Conservation (phyloP, 2,797 vertebrate species). For the Lithobates pipiens region DNA sequence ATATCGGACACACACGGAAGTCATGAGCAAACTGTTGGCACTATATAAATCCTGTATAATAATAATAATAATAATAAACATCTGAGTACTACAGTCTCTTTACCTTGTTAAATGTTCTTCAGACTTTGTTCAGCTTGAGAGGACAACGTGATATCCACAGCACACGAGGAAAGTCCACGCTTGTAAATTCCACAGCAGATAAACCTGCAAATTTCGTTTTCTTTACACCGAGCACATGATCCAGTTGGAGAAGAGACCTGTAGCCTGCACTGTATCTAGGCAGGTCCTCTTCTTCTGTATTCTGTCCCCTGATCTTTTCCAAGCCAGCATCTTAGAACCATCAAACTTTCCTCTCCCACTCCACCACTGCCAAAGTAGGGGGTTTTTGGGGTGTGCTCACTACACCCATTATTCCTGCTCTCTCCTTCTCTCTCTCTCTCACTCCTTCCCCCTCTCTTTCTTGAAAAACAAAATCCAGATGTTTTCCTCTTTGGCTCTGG, state of each 20-base stretch:
- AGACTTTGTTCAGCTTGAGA: too few relatives aligned
- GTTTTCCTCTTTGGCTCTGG: slow-evolving; percentile 50
- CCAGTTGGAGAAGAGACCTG: slow-evolving; percentile 13
- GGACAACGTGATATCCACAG: not conserved
- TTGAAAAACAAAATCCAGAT: slow-evolving; percentile 60
- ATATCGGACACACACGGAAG: too few relatives aligned
- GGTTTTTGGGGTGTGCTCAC: slow-evolving; percentile 46
- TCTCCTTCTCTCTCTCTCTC: not conserved
- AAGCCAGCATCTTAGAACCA: slow-evolving; percentile 46
- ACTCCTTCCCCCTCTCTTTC: slow-evolving; percentile 47
- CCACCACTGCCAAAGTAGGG: slow-evolving; percentile 37
- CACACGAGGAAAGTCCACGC: not conserved
- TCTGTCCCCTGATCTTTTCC: not conserved
- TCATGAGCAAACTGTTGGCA: too few relatives aligned
- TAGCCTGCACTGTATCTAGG: not conserved
- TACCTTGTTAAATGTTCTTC: too few relatives aligned
- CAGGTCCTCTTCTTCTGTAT: slow-evolving; percentile 25
- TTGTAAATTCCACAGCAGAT: slow-evolving; percentile 25
- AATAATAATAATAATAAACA: too few relatives aligned
- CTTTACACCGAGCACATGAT: slow-evolving; percentile 16
- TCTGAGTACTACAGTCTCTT: too few relatives aligned
- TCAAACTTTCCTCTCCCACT: slow-evolving; percentile 47
- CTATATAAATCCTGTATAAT: too few relatives aligned
- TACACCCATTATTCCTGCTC: slow-evolving; percentile 47
- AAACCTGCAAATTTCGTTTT: not conserved